Base-by-base conservation (phyloP, 2,113 vertebrate genomes). In the Ardeotis arabs region DNA sequence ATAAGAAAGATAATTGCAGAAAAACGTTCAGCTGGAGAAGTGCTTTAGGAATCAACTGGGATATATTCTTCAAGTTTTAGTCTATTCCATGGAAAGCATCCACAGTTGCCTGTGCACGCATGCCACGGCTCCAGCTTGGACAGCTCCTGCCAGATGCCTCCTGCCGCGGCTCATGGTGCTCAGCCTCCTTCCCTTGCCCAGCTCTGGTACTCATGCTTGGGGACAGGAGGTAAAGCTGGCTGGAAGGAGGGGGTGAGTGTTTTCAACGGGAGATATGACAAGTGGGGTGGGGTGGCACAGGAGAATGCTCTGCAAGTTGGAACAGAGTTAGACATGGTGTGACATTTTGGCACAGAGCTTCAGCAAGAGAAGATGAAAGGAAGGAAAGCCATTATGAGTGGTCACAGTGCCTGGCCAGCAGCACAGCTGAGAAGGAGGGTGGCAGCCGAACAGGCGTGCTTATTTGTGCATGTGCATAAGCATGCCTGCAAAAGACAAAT, bases 1-100 rank as follows among this genome's bases (percentile, higher is more conserved):
- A 62, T 67, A 53, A 77, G 45, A n/a, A 50, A 55, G 73, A 79
- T 58, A 90, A 90, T 90, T 88, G 89, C 95, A 95, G 23, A n/a
- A 70, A 28, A 87, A 73, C 62, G 45, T 85, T 67, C 66, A 95
- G 22, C 28, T 56, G 10, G 25, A 80, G 58, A 55, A 84, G 25
- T 25, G 37, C 33, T 86, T 87, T 64, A 66, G 79, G 24, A 96
- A 33, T 45, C 69, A 85, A 12, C n/a, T 70, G 66, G 58, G 74
- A 84, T 69, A 69, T 84, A 59, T 82, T 55, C 37, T 82, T 55
- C 37, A 79, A 59, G 64, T 67, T 79, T 64, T 56, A 9, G 9
- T 41, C 79, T 70, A 52, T 52, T 74, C 56, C 29, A 37, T 28
- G 55, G 64, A 74, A 92, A 78, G 10, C 58, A 80, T 23, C 53